These are phyloP conservation scores for Neelides sp. DNA, from an alignment of 1,140 invertebrate species.

Conservation along the genomic window DNA sequence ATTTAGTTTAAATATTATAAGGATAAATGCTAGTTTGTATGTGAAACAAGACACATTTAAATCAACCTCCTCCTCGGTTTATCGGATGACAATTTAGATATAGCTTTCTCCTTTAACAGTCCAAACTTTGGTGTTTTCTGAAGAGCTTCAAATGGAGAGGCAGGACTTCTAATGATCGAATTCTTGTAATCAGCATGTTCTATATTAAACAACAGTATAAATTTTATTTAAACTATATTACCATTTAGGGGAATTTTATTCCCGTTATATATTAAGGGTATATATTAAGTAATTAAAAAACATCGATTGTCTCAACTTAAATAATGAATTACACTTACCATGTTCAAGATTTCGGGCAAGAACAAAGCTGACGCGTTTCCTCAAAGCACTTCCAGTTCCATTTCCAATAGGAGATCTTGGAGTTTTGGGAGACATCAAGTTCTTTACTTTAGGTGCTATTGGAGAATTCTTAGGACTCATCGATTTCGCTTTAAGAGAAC, in stretches of 20 bases:
- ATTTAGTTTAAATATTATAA: not conserved
- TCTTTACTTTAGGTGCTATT: not conserved
- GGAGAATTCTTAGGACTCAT: not conserved
- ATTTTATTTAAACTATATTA: not conserved
- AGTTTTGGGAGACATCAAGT: not conserved
- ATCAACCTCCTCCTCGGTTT: not conserved
- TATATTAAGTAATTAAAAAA: not conserved
- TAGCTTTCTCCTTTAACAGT: slow-evolving; percentile 57
- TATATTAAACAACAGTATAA: slow-evolving; percentile 15
- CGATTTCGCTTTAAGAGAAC: slow-evolving; percentile 1
- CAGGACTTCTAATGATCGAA: slow-evolving; percentile 52
- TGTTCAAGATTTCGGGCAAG: slow-evolving; percentile 23
- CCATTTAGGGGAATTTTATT: not conserved
- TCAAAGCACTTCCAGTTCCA: not conserved
- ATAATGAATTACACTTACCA: slow-evolving; percentile 11
- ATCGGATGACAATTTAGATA: slow-evolving; percentile 32
- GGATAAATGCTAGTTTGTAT: not conserved
- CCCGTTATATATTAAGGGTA: not conserved
- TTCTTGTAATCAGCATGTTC: slow-evolving; percentile 48
- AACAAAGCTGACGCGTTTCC: slow-evolving; percentile 22
- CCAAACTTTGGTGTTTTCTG: slow-evolving; percentile 52
- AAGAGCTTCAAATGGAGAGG: slow-evolving; percentile 55
- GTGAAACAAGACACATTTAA: not conserved
- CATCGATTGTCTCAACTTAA: not conserved
- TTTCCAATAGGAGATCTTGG: no score